phyloP scores from a whole-genome alignment of 2,797 vertebrate species.

The Prionace glauca region DNA sequence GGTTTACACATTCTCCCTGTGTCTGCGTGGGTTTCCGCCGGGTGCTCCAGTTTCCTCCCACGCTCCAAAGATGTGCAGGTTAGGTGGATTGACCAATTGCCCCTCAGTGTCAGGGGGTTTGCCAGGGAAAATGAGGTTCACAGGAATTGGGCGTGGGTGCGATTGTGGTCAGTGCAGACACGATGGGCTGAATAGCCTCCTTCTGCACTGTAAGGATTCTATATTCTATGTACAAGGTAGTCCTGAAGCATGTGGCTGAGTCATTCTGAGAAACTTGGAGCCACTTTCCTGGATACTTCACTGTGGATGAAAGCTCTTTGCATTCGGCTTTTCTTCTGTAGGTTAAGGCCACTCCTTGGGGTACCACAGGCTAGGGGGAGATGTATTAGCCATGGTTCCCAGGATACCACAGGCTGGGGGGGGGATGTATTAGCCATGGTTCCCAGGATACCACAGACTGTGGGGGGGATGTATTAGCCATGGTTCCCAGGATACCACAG shows the following conservation, averaged over 20 bases:
- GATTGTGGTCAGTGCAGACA: too few relatives aligned
- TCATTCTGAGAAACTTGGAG: neutral
- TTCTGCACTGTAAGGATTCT: too few relatives aligned
- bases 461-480: neutral
- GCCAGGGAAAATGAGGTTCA: too few relatives aligned
- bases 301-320: neutral
- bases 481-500: neutral
- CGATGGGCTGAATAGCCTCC: too few relatives aligned
- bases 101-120: too few relatives aligned
- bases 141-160: too few relatives aligned
- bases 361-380: neutral
- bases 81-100: too few relatives aligned
- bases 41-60: too few relatives aligned
- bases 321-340: neutral
- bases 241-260: neutral
- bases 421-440: neutral
- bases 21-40: too few relatives aligned
- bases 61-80: too few relatives aligned
- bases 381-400: neutral
- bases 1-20: too few relatives aligned
- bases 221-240: neutral
- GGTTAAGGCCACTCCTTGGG: too few relatives aligned
- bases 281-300: neutral
- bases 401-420: neutral
- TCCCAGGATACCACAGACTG: neutral